Percentiles rank a stretch among this genome's conserved stretches.
phyloP scores from a whole-genome alignment of 1,140 invertebrate genomes.

The Rhopalosiphum maidis region DNA sequence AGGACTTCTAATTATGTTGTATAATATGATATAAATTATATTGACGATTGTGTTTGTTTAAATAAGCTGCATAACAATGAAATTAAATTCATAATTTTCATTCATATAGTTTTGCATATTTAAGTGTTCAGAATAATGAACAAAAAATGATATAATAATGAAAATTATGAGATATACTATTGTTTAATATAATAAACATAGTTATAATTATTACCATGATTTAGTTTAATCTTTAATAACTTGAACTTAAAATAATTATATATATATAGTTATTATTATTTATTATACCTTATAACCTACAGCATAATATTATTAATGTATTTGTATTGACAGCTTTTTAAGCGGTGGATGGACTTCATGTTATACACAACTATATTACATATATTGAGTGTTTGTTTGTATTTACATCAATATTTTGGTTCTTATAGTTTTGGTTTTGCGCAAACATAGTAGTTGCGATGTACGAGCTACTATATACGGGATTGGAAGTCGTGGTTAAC shows the following conservation, averaged over 20 bases:
- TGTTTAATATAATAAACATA: not conserved
- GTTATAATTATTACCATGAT: not conserved
- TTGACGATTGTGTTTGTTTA: not conserved
- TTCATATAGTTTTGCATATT: not conserved
- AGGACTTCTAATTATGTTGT: not conserved
- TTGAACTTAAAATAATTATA: not conserved
- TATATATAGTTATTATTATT: not conserved
- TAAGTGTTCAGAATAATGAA: not conserved
- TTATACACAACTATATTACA: not conserved
- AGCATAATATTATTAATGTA: not conserved
- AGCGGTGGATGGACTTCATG: not conserved
- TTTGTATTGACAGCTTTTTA: not conserved
- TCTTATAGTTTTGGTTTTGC: not conserved
- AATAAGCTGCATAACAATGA: not conserved
- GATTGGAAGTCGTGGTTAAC: not conserved
- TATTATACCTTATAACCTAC: not conserved
- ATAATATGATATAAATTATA: not conserved
- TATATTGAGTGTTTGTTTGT: not conserved
- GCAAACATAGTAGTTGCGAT: not conserved
- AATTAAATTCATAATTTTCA: not conserved
- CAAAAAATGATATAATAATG: not conserved
- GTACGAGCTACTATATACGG: not conserved
- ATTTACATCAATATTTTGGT: not conserved
- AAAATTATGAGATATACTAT: not conserved
- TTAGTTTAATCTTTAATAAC: too few species aligned